A percentile compares a stretch with the other conserved stretches of the same genome.
These are phyloP conservation scores for Tridacna gigas DNA, from an alignment of 2,888 invertebrate genomes.

Conservation along the genomic window DNA sequence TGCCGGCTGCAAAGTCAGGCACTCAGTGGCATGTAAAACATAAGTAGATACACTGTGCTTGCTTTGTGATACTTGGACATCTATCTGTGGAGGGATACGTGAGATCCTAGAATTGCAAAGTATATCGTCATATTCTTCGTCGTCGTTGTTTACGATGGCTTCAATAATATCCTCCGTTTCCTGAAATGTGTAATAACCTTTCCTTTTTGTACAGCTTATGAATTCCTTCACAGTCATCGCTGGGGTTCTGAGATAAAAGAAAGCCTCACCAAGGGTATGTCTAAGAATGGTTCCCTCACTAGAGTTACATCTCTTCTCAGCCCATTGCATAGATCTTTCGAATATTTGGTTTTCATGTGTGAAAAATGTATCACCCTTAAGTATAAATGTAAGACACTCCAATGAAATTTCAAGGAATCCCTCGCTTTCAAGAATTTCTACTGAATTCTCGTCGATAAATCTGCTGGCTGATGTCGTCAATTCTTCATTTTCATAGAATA, in stretches of 20 bases:
- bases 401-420: constrained; percentile 37
- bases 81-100: not conserved
- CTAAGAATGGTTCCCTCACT: constrained; percentile 21
- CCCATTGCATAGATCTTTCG: constrained; percentile 33
- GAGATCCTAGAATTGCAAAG: not conserved
- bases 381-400: constrained; percentile 24
- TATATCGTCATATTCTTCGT: too few relatives aligned
- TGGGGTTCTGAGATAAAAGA: constrained; percentile 34
- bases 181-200: constrained; percentile 27
- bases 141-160: not conserved
- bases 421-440: constrained; percentile 30
- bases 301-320: constrained; percentile 20
- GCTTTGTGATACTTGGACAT: too few relatives aligned
- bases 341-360: constrained; percentile 29
- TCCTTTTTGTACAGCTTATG: constrained; percentile 32
- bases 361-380: constrained; percentile 42
- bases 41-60: too few relatives aligned
- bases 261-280: constrained; percentile 30
- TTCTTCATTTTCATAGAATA: constrained; percentile 39
- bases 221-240: constrained; percentile 33
- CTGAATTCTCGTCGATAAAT: constrained; percentile 46
- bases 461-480: constrained; percentile 10
- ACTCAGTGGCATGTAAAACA: too few relatives aligned
- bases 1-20: too few relatives aligned
- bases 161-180: constrained; percentile 35